These are phyloP conservation scores for Burhinus bistriatus DNA, from an alignment of 2,113 vertebrate species.

Conservation along the genomic window DNA sequence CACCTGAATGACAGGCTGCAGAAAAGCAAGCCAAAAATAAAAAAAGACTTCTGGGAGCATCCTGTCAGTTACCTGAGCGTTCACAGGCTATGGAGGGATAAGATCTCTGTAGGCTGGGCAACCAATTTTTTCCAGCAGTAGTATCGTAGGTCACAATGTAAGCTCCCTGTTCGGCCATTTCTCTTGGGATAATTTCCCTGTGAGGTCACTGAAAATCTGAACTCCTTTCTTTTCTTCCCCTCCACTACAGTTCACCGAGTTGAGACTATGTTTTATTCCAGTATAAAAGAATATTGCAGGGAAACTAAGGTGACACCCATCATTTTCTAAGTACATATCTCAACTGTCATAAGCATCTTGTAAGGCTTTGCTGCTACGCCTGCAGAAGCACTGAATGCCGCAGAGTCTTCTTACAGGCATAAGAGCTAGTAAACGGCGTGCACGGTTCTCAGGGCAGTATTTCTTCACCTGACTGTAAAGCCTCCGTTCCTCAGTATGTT, in stretches of 20 bases:
- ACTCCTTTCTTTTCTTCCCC: not conserved
- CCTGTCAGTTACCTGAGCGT: not conserved
- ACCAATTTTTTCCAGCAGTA: not conserved
- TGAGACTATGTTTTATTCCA: not conserved
- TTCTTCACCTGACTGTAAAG: not conserved
- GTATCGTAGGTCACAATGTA: not conserved
- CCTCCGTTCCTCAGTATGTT: not conserved
- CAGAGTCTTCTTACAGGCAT: not conserved
- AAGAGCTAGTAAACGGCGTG: not conserved
- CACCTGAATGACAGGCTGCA: not conserved
- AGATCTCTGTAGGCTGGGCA: not conserved
- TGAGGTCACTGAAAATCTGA: not conserved
- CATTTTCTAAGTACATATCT: constrained; percentile 10
- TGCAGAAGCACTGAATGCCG: not conserved
- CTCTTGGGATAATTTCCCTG: not conserved
- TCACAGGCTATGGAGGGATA: not conserved
- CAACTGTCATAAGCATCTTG: not conserved
- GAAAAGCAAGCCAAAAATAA: not conserved
- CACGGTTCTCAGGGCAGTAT: not conserved
- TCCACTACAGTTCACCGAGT: not conserved
- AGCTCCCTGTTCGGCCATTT: not conserved
- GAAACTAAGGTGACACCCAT: not conserved
- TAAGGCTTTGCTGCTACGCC: not conserved
- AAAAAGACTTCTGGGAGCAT: not conserved
- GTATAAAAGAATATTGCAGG: not conserved